phyloP scores from a whole-genome alignment of 2,888 invertebrate genomes.

The Pemphredon lugubris region DNA sequence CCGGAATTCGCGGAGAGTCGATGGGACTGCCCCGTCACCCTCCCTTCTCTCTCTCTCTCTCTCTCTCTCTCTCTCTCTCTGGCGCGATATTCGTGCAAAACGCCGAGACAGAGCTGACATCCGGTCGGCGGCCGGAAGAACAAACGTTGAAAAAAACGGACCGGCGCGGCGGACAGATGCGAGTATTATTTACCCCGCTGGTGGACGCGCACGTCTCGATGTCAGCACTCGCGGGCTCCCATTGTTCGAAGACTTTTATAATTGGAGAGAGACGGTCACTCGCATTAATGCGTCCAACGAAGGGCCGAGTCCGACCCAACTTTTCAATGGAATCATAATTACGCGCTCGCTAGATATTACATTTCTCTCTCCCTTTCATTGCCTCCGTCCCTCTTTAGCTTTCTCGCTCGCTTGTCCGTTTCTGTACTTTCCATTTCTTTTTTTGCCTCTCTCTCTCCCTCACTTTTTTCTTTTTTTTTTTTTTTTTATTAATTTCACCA shows the following conservation, averaged over 20 bases:
- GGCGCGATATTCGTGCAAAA: constrained; percentile 46
- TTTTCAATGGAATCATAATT: constrained; percentile 75
- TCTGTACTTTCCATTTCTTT: constrained; percentile 43
- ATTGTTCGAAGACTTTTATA: constrained; percentile 77
- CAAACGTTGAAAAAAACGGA: constrained; percentile 62
- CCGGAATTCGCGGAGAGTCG: constrained; percentile 42
- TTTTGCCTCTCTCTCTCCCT: not conserved
- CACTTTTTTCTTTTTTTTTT: constrained; percentile 22
- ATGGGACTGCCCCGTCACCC: too few relatives aligned
- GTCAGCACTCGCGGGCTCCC: constrained; percentile 68
- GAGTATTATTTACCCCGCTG: constrained; percentile 69
- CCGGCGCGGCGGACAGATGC: constrained; percentile 61
- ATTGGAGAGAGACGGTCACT: constrained; percentile 69
- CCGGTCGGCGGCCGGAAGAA: constrained; percentile 63
- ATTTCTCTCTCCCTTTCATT: constrained; percentile 45
- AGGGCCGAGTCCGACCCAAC: constrained; percentile 61
- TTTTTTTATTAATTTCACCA: constrained; percentile 53
- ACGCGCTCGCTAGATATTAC: constrained; percentile 64
- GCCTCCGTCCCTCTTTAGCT: constrained; percentile 15
- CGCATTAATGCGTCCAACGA: constrained; percentile 64
- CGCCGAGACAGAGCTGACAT: constrained; percentile 58
- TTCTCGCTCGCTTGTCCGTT: constrained; percentile 34
- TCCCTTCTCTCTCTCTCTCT: too few relatives aligned
- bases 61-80: too few relatives aligned
- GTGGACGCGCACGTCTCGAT: constrained; percentile 57